Conservation (phyloP, 2,113 vertebrate genomes). For the Plectropomus leopardus region DNA sequence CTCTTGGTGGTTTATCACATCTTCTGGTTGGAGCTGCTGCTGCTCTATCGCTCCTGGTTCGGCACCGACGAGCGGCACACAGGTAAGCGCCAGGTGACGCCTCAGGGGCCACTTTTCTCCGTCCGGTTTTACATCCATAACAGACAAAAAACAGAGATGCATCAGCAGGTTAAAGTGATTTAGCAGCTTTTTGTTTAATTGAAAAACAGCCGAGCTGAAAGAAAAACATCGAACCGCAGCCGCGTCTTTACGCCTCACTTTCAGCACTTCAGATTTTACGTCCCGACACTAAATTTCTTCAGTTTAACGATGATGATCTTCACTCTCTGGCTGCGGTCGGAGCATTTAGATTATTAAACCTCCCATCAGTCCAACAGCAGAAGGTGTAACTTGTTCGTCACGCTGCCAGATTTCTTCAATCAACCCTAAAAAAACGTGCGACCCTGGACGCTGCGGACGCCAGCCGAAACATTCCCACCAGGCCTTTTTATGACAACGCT, state of each 20-base stretch:
- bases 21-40: slow-evolving; percentile 95
- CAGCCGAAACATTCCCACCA: no score
- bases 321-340: not conserved
- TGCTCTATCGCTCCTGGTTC: slow-evolving; percentile 95
- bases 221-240: not conserved
- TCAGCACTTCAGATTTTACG: not conserved
- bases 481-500: no score
- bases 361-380: not conserved
- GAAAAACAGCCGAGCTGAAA: not conserved
- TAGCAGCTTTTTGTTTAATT: not conserved
- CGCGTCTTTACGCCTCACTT: not conserved
- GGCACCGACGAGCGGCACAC: slow-evolving; percentile 93
- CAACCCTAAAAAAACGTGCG: no score
- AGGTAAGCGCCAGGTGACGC: slow-evolving; percentile 76
- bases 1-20: slow-evolving; percentile 92
- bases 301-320: not conserved
- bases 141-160: no score
- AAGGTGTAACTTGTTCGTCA: no score
- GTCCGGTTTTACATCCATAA: no score
- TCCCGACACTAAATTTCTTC: slow-evolving; percentile 13
- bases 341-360: slow-evolving; percentile 51
- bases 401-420: no score
- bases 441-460: no score
- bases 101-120: no score
- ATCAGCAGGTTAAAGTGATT: not conserved